phyloP scores from a whole-genome alignment of 2,888 invertebrate genomes.

The Gymnocheta viridis region DNA sequence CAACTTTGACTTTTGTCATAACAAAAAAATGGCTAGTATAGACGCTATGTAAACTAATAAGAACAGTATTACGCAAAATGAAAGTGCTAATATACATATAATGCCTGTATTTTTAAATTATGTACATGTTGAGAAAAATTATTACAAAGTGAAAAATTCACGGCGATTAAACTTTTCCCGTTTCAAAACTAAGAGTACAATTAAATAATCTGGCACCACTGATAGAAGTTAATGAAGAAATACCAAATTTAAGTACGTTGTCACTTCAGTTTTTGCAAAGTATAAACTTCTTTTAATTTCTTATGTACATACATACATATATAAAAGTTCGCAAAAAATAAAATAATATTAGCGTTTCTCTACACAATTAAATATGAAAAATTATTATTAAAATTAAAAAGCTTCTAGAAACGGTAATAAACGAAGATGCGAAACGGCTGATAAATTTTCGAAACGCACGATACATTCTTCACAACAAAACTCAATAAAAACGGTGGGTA shows the following conservation, averaged over 20 bases:
- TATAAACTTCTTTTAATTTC: constrained; percentile 39
- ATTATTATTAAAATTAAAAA: constrained; percentile 15
- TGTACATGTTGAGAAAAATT: neutral
- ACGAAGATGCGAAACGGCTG: constrained; percentile 43
- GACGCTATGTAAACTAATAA: too few species aligned
- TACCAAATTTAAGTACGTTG: neutral
- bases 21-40: too few species aligned
- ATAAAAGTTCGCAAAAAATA: constrained; percentile 4
- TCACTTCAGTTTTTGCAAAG: constrained; percentile 1
- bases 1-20: too few species aligned
- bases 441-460: constrained; percentile 51
- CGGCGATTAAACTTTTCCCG: neutral
- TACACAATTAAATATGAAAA: neutral
- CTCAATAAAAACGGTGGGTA: constrained; percentile 48
- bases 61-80: constrained; percentile 54
- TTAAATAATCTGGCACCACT: constrained; percentile 41
- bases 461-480: constrained; percentile 52
- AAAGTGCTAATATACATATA: constrained; percentile 32
- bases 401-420: constrained; percentile 43
- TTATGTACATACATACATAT: too few species aligned
- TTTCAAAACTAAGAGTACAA: neutral
- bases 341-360: neutral
- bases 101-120: constrained; percentile 8
- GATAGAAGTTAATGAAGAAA: neutral
- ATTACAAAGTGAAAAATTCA: neutral